phyloP scores from a whole-genome alignment of 2,797 vertebrate species.

The Astyanax mexicanus region DNA sequence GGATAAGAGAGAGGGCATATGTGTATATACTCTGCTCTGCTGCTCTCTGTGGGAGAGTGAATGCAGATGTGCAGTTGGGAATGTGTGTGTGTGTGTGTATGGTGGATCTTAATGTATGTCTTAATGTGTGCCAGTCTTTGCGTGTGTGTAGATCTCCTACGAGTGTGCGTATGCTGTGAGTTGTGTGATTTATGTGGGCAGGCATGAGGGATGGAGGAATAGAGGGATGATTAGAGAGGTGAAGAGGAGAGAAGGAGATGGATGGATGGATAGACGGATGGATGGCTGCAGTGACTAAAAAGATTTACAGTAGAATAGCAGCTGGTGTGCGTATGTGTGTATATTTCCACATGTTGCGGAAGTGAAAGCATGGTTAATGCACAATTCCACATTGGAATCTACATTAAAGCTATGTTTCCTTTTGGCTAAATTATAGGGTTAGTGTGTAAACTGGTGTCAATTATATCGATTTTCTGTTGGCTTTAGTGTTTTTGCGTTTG shows the following conservation, averaged over 20 bases:
- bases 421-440: constrained; percentile 1
- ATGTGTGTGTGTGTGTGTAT: constrained; percentile 1
- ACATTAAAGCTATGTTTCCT: no score
- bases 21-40: neutral
- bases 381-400: no score
- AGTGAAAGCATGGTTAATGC: no score
- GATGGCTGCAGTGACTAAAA: neutral
- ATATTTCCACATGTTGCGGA: neutral
- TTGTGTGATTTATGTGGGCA: neutral
- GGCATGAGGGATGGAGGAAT: neutral
- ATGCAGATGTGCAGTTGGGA: constrained; percentile 36
- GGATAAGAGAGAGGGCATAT: neutral
- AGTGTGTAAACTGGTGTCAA: constrained; percentile 5
- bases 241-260: constrained; percentile 5
- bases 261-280: neutral
- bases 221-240: neutral
- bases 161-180: neutral
- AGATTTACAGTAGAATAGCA: neutral
- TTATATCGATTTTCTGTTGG: neutral
- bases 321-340: constrained; percentile 19
- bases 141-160: constrained; percentile 2
- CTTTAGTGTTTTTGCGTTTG: constrained; percentile 9
- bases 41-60: neutral
- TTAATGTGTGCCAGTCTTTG: constrained; percentile 15
- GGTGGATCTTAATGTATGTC: no score